Evolutionary conservation across 2,888 invertebrate genomes (phyloP).

Genomic region (Ophion slaviceki): DNA sequence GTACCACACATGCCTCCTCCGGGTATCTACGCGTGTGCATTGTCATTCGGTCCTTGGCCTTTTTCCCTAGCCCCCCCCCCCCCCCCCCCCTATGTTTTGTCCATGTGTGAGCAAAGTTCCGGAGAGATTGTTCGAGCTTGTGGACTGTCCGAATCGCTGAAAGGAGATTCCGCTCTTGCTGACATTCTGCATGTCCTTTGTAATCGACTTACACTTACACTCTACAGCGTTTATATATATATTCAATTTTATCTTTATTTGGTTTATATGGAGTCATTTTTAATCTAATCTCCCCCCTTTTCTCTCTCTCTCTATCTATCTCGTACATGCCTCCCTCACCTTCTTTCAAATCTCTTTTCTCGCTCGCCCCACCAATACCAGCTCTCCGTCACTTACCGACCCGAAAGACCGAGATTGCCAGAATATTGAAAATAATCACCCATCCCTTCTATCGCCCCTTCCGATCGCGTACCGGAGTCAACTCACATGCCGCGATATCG

Average conservation of each 20-base stretch:
- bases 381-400: no score
- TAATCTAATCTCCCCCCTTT: background rate
- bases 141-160: slow-evolving; percentile 19
- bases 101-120: background rate
- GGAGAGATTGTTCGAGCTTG: slow-evolving; percentile 18
- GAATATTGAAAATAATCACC: no score
- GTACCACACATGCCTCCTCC: slow-evolving; percentile 22
- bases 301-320: background rate
- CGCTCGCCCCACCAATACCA: background rate
- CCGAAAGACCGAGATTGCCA: no score
- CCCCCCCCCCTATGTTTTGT: background rate
- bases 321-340: background rate
- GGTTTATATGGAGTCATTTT: background rate
- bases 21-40: slow-evolving; percentile 32
- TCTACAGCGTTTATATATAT: background rate
- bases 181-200: slow-evolving; percentile 50
- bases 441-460: no score
- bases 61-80: background rate
- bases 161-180: slow-evolving; percentile 39
- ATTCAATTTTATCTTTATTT: background rate
- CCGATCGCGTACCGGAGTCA: no score
- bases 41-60: slow-evolving; percentile 31
- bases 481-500: no score
- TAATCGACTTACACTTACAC: slow-evolving; percentile 56
- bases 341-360: background rate